Evolutionary conservation across 2,113 vertebrate species (phyloP).

Genomic region (Heptranchias perlo): DNA sequence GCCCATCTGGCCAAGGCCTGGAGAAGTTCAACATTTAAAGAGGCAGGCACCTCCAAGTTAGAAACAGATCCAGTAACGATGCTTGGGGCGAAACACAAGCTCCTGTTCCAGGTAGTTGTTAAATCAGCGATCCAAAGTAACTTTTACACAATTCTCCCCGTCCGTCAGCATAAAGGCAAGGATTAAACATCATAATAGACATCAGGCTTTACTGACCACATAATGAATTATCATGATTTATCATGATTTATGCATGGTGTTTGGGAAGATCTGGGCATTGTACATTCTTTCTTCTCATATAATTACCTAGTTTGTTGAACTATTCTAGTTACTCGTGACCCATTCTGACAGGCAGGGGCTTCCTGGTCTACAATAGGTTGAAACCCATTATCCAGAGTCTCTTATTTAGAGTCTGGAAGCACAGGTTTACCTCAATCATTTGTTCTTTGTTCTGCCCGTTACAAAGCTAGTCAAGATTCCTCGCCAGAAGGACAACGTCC

Average conservation of each 20-base stretch:
- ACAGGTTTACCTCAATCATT: no score
- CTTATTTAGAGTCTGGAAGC: no score
- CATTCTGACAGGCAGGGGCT: no score
- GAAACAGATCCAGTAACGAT: neutral
- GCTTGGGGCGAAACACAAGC: neutral
- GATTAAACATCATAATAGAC: neutral
- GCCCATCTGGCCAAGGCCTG: neutral
- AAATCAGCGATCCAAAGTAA: neutral
- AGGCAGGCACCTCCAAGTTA: neutral
- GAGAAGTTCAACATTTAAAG: neutral
- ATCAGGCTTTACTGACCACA: neutral
- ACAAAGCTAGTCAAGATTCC: no score
- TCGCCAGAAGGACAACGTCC: no score
- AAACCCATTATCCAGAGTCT: no score
- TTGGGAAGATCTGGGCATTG: no score
- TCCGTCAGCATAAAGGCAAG: neutral
- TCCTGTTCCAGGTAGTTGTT: neutral
- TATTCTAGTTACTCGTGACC: no score
- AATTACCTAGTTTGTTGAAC: no score
- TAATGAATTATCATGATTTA: neutral
- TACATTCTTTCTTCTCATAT: no score
- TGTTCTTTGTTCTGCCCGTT: no score
- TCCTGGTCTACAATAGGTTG: no score
- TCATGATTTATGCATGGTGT: neutral
- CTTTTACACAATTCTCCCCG: neutral